phyloP scores from a whole-genome alignment of 2,113 vertebrate genomes.

The Rafetus swinhoei region DNA sequence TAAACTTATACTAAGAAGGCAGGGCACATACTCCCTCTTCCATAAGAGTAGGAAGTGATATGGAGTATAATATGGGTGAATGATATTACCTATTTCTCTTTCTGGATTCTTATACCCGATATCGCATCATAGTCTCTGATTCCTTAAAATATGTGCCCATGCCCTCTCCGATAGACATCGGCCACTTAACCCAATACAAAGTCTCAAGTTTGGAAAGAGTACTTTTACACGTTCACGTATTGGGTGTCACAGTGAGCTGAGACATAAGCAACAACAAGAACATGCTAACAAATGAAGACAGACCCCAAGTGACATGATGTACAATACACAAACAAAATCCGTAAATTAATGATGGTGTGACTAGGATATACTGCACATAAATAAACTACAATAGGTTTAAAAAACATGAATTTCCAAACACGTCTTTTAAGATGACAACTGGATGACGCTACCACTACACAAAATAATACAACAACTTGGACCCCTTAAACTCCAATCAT shows the following conservation, averaged over 20 bases:
- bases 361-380: not conserved
- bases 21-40: not conserved
- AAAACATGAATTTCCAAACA: not conserved
- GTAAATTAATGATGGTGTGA: not conserved
- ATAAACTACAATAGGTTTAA: not conserved
- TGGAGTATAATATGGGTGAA: not conserved
- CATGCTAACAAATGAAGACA: not conserved
- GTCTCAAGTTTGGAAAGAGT: not conserved
- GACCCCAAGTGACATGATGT: not conserved
- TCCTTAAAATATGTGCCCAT: not conserved
- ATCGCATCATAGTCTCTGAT: not conserved
- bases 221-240: not conserved
- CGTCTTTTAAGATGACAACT: not conserved
- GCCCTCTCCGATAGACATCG: not conserved
- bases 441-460: not conserved
- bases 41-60: not conserved
- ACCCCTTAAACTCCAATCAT: no score
- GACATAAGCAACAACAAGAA: not conserved
- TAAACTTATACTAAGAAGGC: constrained; percentile 31
- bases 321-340: not conserved
- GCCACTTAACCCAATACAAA: not conserved
- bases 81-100: not conserved
- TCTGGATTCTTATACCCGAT: not conserved
- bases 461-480: not conserved
- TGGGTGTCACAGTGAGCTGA: not conserved